Evolutionary conservation across 2,113 vertebrate species (phyloP), one percentile per base, ranked within the genome.

Genomic region (Epinephelus cyanopodus): DNA sequence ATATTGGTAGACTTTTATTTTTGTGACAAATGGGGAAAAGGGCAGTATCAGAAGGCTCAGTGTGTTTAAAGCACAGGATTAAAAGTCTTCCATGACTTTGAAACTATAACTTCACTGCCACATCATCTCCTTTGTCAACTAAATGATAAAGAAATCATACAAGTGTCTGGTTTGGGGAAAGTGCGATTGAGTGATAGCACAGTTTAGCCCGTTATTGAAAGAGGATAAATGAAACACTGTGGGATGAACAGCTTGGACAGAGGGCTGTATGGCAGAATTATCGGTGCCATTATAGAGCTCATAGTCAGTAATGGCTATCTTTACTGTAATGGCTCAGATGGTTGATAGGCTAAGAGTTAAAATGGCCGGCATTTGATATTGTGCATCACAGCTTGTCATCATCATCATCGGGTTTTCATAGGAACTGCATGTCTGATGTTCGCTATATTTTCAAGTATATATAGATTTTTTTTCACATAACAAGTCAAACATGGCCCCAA

Each of bases 261-360:
- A 78, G 52, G 77, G 61, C 83, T 76, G 72, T 37, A 50, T 42
- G 62, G 83, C 71, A 77, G 86, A 87, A 90, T 89, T 83, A 92
- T 89, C 5, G 42, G 21, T 14, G 77, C 69, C 54, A 76, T 93
- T 86, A 90, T 58, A 64, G 83, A 79, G 45, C 83, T 84, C 83
- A 86, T 73, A 79, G 74, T 56, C 79, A 37, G 77, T 90, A 79
- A 93, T 87, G 74, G 85, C 75, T 66, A 67, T 63, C 76, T 58
- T 52, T 77, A 78, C 68, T 75, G 52, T 84, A 89, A 92, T 88
- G 73, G 84, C 72, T 85, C 79, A 69, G 85, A 88, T 89, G 79
- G 77, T 81, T 90, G 81, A 88, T 87, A 69, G 80, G 81, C 69
- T 52, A 42, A 82, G 33, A 63, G 64, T 12, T 60, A 52, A 87